Conservation (phyloP, 2,797 vertebrate genomes). For the Parotocinclus haroldoi region DNA sequence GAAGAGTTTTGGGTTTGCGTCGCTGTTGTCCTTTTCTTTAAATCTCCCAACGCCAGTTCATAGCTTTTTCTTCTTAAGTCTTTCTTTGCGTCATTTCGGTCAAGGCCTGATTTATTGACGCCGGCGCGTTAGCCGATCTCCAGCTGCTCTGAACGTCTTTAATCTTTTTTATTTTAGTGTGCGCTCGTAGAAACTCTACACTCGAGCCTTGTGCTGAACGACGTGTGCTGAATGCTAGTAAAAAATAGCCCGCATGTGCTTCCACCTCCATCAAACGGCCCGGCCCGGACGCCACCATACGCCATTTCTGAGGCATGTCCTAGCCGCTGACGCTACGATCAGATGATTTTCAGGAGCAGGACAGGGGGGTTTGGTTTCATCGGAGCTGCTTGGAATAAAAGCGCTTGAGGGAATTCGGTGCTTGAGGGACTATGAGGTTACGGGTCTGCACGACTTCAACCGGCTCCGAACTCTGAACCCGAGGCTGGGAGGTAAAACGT, state of each 20-base stretch:
- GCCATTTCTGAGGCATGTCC: neutral
- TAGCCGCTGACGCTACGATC: neutral
- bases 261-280: neutral
- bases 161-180: neutral
- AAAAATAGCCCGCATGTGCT: constrained; percentile 16
- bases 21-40: too few relatives aligned
- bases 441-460: too few relatives aligned
- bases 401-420: too few relatives aligned
- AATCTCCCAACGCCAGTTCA: too few relatives aligned
- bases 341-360: neutral
- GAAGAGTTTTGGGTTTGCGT: too few relatives aligned
- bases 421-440: too few relatives aligned
- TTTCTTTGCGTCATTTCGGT: too few relatives aligned
- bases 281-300: neutral
- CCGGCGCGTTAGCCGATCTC: neutral
- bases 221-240: constrained; percentile 8
- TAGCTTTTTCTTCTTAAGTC: too few relatives aligned
- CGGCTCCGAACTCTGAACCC: too few relatives aligned
- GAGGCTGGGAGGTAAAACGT: too few relatives aligned
- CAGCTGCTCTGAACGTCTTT: constrained; percentile 6
- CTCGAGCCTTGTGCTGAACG: neutral
- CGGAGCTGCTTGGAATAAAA: neutral
- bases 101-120: too few relatives aligned
- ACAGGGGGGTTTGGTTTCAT: neutral
- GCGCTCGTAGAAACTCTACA: constrained; percentile 21